Percentiles rank a stretch among this genome's conserved stretches.
phyloP scores from a whole-genome alignment of 2,888 invertebrate species.

The Linnaemya tessellans region DNA sequence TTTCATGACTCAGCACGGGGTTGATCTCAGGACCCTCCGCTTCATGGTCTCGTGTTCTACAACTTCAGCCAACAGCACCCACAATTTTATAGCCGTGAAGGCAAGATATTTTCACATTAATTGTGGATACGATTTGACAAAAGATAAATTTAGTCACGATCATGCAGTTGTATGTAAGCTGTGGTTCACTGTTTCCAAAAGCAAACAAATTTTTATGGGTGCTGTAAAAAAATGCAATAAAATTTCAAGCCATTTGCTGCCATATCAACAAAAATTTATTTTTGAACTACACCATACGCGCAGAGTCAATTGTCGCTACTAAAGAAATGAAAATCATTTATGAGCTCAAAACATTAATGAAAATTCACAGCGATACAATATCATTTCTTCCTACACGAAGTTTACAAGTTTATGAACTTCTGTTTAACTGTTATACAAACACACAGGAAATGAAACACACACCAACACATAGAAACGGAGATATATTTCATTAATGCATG shows the following conservation, averaged over 20 bases:
- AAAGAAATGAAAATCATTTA: not conserved
- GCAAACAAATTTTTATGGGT: no score
- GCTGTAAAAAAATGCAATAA: not conserved
- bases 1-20: no score
- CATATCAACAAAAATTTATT: not conserved
- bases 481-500: not conserved
- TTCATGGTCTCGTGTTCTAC: no score
- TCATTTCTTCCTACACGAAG: not conserved
- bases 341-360: not conserved
- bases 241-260: not conserved
- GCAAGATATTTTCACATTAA: no score
- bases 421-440: constrained; percentile 14
- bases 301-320: not conserved
- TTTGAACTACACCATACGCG: not conserved
- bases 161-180: no score
- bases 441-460: not conserved
- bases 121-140: no score
- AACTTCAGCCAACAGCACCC: no score
- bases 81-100: no score
- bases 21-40: no score
- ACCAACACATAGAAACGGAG: not conserved
- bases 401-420: not conserved
- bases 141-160: no score
- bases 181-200: not conserved
- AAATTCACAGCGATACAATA: not conserved